phyloP scores from a whole-genome alignment of 1,140 invertebrate genomes.

The Argopecten irradians region DNA sequence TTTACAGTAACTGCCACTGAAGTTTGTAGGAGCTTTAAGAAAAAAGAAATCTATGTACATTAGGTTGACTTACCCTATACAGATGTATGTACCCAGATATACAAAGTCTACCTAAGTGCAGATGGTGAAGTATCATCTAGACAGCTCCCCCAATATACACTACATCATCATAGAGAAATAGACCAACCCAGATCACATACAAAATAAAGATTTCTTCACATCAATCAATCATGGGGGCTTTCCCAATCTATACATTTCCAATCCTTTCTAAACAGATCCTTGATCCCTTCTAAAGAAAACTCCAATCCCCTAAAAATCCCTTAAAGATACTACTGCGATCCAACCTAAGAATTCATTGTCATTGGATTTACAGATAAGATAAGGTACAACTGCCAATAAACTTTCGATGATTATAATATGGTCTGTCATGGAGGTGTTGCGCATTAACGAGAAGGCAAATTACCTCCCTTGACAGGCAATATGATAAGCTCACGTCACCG shows the following conservation, averaged over 20 bases:
- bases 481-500: not conserved
- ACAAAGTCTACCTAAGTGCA: too few relatives aligned
- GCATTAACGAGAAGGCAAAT: not conserved
- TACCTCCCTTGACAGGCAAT: not conserved
- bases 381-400: not conserved
- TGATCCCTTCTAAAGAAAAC: not conserved
- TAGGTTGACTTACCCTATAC: too few relatives aligned
- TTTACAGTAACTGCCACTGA: too few relatives aligned
- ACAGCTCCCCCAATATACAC: not conserved
- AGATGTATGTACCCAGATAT: too few relatives aligned
- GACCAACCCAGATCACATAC: not conserved
- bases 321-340: not conserved
- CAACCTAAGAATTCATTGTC: not conserved
- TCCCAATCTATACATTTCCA: not conserved
- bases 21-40: too few relatives aligned
- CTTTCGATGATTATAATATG: not conserved
- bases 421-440: conserved; percentile 4
- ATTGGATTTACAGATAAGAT: not conserved
- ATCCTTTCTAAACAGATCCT: not conserved
- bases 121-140: too few relatives aligned
- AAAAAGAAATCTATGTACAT: too few relatives aligned
- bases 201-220: not conserved
- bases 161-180: not conserved
- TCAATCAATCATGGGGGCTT: not conserved
- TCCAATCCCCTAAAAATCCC: not conserved